These are phyloP conservation scores for Venustaconcha ellipsiformis DNA, from an alignment of 1,140 invertebrate genomes.

Conservation along the genomic window DNA sequence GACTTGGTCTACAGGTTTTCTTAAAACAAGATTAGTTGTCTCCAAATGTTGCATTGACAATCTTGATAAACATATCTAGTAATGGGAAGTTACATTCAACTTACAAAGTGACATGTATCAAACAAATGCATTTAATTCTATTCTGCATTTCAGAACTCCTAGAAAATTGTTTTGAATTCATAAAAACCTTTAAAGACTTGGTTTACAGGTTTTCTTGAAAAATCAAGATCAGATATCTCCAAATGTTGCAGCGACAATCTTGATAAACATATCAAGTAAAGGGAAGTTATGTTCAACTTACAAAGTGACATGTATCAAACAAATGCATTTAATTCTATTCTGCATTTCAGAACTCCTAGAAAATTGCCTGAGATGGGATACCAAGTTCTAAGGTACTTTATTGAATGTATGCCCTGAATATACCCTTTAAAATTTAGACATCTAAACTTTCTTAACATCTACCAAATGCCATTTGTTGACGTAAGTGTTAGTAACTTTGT, in stretches of 20 bases:
- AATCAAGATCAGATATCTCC: no score
- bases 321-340: conserved; percentile 1
- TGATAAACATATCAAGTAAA: no score
- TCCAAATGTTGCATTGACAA: not conserved
- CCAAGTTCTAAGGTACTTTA: conserved; percentile 44
- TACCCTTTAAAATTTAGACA: no score
- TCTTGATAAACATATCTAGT: not conserved
- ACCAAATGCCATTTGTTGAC: no score
- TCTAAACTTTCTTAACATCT: no score
- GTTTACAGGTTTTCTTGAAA: no score
- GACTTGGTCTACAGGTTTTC: conserved; percentile 13
- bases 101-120: not conserved
- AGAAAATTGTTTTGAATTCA: conserved; percentile 30
- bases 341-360: conserved; percentile 45
- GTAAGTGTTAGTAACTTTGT: no score
- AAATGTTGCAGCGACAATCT: no score
- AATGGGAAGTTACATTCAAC: no score
- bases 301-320: not conserved
- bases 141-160: conserved; percentile 42
- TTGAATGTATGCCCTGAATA: no score
- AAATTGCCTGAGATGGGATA: conserved; percentile 44
- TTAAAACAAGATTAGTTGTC: conserved; percentile 12
- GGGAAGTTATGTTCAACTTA: not conserved
- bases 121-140: not conserved
- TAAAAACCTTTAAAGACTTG: no score